Percentiles rank a stretch among this genome's conserved stretches.
Evolutionary conservation across 30 jellyfish, hydroid and myxozoan species (phyloP).

Genomic region (Nemopilema nomurai): DNA sequence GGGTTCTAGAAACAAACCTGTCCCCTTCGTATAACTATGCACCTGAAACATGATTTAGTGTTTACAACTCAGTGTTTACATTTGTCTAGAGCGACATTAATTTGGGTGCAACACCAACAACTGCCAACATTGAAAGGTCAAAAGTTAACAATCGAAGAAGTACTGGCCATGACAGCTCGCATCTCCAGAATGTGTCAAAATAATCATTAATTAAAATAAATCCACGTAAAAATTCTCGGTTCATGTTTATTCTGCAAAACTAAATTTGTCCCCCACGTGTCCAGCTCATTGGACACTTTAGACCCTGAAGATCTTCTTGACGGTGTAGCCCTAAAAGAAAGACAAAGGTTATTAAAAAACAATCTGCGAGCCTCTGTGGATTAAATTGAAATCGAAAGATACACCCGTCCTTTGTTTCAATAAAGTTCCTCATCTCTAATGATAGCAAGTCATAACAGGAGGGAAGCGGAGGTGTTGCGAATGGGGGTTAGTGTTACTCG

Average conservation of each 20-base stretch:
- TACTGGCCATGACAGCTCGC: neutral
- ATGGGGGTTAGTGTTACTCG: too few relatives aligned
- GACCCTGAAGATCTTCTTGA: constrained; percentile 68
- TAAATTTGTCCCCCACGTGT: neutral
- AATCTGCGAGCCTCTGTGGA: too few relatives aligned
- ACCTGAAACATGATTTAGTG: too few relatives aligned
- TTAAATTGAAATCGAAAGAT: too few relatives aligned
- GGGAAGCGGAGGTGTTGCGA: neutral
- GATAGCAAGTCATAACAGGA: too few relatives aligned
- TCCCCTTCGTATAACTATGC: neutral
- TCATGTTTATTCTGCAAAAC: neutral
- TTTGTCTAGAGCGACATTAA: too few relatives aligned
- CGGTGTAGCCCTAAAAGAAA: constrained; percentile 66
- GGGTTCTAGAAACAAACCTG: neutral
- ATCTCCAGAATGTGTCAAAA: neutral
- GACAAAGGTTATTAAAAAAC: neutral
- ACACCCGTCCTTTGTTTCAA: too few relatives aligned
- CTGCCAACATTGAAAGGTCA: too few relatives aligned
- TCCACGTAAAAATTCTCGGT: neutral
- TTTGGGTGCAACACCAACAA: too few relatives aligned
- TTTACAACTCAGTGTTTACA: too few relatives aligned
- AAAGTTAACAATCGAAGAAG: neutral
- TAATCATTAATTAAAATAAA: too few relatives aligned
- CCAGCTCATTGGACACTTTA: constrained; percentile 5
- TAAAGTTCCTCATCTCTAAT: too few relatives aligned